Percentiles rank a stretch among this genome's conserved stretches.
Conservation (phyloP, 1,140 invertebrate genomes). For the Philotrypesis tridentata region DNA sequence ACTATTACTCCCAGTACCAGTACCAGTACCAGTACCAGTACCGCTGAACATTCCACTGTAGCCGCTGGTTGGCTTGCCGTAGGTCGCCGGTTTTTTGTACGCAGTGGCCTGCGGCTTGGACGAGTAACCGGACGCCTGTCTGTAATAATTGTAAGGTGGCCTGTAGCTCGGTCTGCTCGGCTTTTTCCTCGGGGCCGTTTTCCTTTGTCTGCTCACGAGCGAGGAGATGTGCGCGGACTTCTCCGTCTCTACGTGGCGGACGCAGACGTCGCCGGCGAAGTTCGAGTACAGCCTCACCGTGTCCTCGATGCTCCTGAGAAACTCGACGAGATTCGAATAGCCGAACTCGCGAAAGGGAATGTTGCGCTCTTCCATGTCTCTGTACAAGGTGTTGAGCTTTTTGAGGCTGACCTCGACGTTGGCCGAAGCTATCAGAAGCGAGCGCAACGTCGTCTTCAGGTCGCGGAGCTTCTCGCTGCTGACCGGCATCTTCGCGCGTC, state of each 20-base stretch:
- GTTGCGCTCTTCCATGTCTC: slow-evolving; percentile 36
- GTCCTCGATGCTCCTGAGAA: slow-evolving; percentile 51
- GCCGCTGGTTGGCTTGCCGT: not conserved
- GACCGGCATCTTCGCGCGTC: not conserved
- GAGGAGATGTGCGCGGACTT: slow-evolving; percentile 59
- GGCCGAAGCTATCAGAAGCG: slow-evolving; percentile 51
- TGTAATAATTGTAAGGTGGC: not conserved
- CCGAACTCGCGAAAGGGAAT: slow-evolving; percentile 59
- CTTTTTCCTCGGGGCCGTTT: not conserved
- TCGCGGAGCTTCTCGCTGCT: slow-evolving; percentile 22
- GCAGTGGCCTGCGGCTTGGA: not conserved
- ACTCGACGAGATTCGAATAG: slow-evolving; percentile 39
- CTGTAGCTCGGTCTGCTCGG: not conserved
- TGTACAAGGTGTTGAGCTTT: slow-evolving; percentile 50
- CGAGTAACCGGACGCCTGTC: not conserved
- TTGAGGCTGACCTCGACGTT: slow-evolving; percentile 14
- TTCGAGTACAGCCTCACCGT: slow-evolving; percentile 39
- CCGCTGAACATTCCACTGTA: not conserved
- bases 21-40: too few species aligned
- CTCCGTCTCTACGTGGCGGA: slow-evolving; percentile 52
- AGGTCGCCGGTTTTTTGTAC: not conserved
- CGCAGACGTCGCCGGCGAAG: slow-evolving; percentile 22
- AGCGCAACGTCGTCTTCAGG: slow-evolving; percentile 46
- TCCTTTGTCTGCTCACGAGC: slow-evolving; percentile 56
- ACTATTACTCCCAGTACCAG: too few species aligned